These are phyloP conservation scores for Dryocosmus kuriphilus DNA, from an alignment of 2,888 invertebrate species.

Conservation along the genomic window DNA sequence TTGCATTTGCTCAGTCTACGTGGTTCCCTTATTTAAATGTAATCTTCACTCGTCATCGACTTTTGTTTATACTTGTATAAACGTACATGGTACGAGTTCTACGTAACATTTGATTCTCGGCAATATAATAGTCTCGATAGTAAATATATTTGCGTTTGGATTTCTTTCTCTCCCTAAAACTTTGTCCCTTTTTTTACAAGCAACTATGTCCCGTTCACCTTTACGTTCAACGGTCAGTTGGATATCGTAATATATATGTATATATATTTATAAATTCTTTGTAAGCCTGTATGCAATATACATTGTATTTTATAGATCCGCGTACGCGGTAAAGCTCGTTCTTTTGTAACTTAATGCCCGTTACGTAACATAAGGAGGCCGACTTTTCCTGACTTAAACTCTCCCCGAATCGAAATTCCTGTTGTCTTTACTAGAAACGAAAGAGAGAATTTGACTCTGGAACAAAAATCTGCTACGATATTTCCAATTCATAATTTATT, in stretches of 20 bases:
- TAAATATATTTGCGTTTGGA: slow-evolving; percentile 57
- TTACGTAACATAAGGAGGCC: slow-evolving; percentile 53
- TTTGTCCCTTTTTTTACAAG: slow-evolving; percentile 57
- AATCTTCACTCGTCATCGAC: slow-evolving; percentile 55
- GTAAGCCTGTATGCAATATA: slow-evolving; percentile 55
- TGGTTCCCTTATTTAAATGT: slow-evolving; percentile 73
- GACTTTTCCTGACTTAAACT: slow-evolving; percentile 26
- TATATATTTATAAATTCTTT: slow-evolving; percentile 60
- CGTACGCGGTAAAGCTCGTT: slow-evolving; percentile 72
- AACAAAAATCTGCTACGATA: slow-evolving; percentile 8
- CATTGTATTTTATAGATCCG: slow-evolving; percentile 60
- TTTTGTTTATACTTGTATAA: slow-evolving; percentile 45
- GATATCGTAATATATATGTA: slow-evolving; percentile 43
- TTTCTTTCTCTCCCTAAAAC: slow-evolving; percentile 45
- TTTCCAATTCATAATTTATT: slow-evolving; percentile 18
- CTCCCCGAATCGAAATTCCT: background rate
- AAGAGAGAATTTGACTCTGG: background rate
- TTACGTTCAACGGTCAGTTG: slow-evolving; percentile 59
- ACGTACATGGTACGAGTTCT: slow-evolving; percentile 38
- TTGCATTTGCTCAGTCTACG: slow-evolving; percentile 78
- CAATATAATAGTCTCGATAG: slow-evolving; percentile 40
- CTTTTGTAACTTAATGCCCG: slow-evolving; percentile 72
- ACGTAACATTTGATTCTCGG: slow-evolving; percentile 40
- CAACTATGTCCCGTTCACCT: slow-evolving; percentile 50
- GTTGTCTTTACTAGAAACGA: background rate